phyloP scores from a whole-genome alignment of 2,797 vertebrate genomes.

The Pseudochirops cupreus region DNA sequence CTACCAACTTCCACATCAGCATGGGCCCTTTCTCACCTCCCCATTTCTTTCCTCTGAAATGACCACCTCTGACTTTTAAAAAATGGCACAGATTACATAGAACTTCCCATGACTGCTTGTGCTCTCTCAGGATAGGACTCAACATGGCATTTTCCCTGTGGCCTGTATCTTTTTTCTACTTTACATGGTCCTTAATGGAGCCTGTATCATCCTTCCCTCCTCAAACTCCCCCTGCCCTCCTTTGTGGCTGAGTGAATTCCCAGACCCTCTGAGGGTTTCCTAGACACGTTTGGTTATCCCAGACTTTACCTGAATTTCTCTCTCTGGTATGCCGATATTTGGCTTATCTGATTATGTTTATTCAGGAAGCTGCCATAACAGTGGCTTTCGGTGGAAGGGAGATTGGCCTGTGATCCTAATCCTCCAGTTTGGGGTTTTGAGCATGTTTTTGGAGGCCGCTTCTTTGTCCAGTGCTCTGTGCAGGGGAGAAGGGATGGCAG shows the following conservation, averaged over 20 bases:
- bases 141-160: conserved; percentile 53
- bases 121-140: conserved; percentile 27
- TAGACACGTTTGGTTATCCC: conserved; percentile 49
- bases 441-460: conserved; percentile 16
- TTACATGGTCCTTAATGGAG: conserved; percentile 57
- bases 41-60: neutral
- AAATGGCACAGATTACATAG: neutral
- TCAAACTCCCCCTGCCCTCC: too few species aligned
- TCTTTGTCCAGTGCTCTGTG: conserved; percentile 34
- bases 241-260: neutral
- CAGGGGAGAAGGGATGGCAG: neutral
- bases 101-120: neutral
- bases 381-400: conserved; percentile 60
- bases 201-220: conserved; percentile 14
- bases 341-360: conserved; percentile 70
- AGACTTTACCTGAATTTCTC: neutral
- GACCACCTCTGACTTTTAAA: neutral
- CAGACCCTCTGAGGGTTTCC: conserved; percentile 33
- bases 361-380: conserved; percentile 62
- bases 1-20: neutral
- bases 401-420: conserved; percentile 50
- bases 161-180: conserved; percentile 53
- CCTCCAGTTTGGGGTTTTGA: conserved; percentile 30
- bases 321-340: conserved; percentile 61
- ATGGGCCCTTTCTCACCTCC: neutral